These are phyloP conservation scores for Leptopterna dolabrata DNA, from an alignment of 2,888 invertebrate genomes.

Conservation along the genomic window DNA sequence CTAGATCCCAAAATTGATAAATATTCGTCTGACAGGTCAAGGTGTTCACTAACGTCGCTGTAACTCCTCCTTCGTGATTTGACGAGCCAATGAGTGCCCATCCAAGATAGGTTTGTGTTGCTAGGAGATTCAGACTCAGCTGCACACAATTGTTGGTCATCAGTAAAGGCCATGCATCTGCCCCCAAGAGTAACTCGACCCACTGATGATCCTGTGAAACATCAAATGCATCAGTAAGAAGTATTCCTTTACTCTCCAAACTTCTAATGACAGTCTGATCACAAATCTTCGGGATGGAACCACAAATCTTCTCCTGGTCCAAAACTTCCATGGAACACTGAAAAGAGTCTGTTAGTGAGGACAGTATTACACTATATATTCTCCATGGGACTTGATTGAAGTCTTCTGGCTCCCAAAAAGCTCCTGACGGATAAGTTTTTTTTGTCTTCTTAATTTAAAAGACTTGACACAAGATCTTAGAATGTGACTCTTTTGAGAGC, in stretches of 20 bases:
- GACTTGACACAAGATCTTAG: too few relatives aligned
- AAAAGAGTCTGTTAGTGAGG: too few relatives aligned
- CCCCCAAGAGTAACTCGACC: too few relatives aligned
- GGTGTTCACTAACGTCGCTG: not conserved
- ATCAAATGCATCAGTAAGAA: slow-evolving; percentile 16
- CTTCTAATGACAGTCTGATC: not conserved
- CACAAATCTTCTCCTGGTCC: too few relatives aligned
- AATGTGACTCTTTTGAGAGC: too few relatives aligned
- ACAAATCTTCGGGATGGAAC: too few relatives aligned
- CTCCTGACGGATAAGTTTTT: slow-evolving; percentile 22
- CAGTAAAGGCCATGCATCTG: too few relatives aligned
- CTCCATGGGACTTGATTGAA: not conserved
- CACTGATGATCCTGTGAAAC: not conserved
- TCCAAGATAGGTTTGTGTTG: slow-evolving; percentile 35
- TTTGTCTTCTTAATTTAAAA: too few relatives aligned
- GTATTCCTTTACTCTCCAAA: not conserved
- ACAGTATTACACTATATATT: slow-evolving; percentile 25
- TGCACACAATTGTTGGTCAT: too few relatives aligned
- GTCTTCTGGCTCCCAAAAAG: slow-evolving; percentile 44
- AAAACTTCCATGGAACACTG: too few relatives aligned
- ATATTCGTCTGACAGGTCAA: not conserved
- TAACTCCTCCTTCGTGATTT: not conserved
- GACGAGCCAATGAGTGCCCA: not conserved
- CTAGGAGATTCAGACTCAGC: slow-evolving; percentile 48
- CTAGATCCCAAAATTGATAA: slow-evolving; percentile 45